Evolutionary conservation across 2,888 invertebrate genomes (phyloP).

Genomic region (Caenorhabditis virilis): DNA sequence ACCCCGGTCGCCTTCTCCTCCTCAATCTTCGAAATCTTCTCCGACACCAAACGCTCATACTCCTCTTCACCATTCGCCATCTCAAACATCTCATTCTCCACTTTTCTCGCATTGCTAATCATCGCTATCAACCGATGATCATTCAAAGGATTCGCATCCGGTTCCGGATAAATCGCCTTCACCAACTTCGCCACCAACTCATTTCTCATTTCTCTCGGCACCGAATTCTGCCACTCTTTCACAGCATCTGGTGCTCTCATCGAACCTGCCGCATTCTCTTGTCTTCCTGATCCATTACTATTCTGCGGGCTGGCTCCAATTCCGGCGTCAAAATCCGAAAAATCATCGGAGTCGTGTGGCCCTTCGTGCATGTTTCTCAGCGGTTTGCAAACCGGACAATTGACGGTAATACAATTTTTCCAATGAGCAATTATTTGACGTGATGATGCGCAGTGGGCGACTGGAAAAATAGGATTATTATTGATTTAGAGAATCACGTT

Average conservation of each 20-base stretch:
- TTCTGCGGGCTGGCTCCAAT: too few relatives aligned
- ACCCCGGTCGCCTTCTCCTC: constrained; percentile 70
- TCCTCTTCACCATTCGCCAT: constrained; percentile 96
- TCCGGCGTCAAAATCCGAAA: background rate
- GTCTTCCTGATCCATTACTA: background rate
- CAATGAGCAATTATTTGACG: constrained; percentile 98
- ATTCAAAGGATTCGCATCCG: constrained; percentile 92
- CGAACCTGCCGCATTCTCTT: too few relatives aligned
- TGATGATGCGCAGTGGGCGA: constrained; percentile 95
- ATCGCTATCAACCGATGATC: constrained; percentile 94
- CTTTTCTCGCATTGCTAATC: constrained; percentile 95
- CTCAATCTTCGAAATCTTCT: constrained; percentile 99
- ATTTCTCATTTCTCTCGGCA: constrained; percentile 94
- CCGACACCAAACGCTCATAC: constrained; percentile 95
- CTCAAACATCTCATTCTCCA: constrained; percentile 99
- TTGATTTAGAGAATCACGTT: too few relatives aligned
- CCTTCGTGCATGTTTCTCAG: constrained; percentile 81
- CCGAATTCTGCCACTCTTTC: constrained; percentile 73
- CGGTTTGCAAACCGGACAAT: constrained; percentile 97
- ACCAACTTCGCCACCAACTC: constrained; percentile 99
- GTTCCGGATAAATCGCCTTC: constrained; percentile 98
- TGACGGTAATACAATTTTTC: constrained; percentile 92
- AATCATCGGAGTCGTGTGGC: constrained; percentile 17
- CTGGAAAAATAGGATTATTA: constrained; percentile 71
- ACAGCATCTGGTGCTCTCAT: constrained; percentile 72